Percentiles rank a stretch among this genome's conserved stretches.
Conservation (phyloP, 2,797 vertebrate genomes). For the Sebastes taczanowskii region DNA sequence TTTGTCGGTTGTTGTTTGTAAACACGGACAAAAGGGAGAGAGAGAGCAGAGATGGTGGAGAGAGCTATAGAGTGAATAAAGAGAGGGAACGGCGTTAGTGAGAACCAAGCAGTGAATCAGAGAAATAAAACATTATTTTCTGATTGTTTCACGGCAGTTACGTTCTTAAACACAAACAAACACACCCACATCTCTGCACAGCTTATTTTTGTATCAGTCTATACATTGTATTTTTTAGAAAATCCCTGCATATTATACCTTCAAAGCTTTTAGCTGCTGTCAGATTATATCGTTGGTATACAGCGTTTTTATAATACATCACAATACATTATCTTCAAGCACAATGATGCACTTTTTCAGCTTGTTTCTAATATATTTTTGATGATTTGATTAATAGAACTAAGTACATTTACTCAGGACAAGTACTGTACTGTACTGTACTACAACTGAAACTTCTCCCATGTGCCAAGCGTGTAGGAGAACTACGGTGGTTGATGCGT, state of each 20-base stretch:
- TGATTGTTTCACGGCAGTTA: too few species aligned
- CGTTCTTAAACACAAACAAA: not conserved
- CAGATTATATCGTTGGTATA: not conserved
- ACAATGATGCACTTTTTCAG: not conserved
- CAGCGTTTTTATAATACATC: not conserved
- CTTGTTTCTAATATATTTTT: not conserved
- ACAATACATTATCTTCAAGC: not conserved
- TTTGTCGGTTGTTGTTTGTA: too few species aligned
- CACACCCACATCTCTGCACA: not conserved
- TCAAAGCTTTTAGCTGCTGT: not conserved
- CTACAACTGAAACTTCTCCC: too few species aligned
- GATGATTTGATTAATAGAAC: not conserved
- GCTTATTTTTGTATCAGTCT: too few species aligned
- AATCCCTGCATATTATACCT: too few species aligned
- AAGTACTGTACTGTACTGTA: not conserved
- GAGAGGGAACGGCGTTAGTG: not conserved
- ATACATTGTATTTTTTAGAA: too few species aligned
- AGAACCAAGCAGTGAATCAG: not conserved
- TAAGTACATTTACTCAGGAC: not conserved
- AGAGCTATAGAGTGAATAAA: not conserved
- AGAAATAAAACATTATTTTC: too few species aligned
- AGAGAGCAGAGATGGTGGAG: too few species aligned
- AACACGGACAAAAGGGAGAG: too few species aligned
- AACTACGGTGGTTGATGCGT: too few species aligned
- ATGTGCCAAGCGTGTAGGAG: too few species aligned